phyloP scores from a whole-genome alignment of 2,113 vertebrate genomes.

The Brienomyrus brachyistius region DNA sequence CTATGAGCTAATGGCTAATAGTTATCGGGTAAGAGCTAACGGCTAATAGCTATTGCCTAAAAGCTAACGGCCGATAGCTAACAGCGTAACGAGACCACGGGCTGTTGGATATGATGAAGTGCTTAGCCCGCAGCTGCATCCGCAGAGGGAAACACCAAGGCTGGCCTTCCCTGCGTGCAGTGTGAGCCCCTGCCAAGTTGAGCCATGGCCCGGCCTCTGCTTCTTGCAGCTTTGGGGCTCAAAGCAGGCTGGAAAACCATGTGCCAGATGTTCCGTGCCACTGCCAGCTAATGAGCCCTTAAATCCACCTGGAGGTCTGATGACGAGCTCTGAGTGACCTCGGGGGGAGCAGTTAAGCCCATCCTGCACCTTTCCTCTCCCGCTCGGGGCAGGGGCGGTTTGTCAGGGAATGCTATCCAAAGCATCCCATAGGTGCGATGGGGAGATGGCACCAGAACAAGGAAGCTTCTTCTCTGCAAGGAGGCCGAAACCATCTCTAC shows the following conservation, averaged over 20 bases:
- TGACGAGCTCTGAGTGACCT: neutral
- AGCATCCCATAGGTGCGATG: neutral
- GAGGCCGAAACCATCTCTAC: neutral
- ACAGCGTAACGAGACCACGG: neutral
- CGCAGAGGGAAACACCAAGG: neutral
- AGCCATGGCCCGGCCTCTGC: neutral
- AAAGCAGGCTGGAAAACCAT: neutral
- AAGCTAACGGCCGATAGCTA: neutral
- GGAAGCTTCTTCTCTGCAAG: neutral
- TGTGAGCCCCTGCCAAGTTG: neutral
- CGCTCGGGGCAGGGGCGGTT: neutral
- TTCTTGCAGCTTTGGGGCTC: neutral
- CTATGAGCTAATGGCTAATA: neutral
- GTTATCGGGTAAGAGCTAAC: neutral
- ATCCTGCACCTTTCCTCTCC: neutral
- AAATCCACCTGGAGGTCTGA: neutral
- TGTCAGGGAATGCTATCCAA: neutral
- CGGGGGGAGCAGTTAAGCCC: neutral
- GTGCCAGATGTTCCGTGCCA: constrained; percentile 4
- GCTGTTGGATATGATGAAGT: neutral
- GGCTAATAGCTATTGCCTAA: neutral
- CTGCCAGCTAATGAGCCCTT: constrained; percentile 8
- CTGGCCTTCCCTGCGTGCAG: neutral
- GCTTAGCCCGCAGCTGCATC: neutral
- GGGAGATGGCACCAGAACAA: neutral